phyloP scores from a whole-genome alignment of 2,888 invertebrate genomes.

The Nipponacmea schrenckii region DNA sequence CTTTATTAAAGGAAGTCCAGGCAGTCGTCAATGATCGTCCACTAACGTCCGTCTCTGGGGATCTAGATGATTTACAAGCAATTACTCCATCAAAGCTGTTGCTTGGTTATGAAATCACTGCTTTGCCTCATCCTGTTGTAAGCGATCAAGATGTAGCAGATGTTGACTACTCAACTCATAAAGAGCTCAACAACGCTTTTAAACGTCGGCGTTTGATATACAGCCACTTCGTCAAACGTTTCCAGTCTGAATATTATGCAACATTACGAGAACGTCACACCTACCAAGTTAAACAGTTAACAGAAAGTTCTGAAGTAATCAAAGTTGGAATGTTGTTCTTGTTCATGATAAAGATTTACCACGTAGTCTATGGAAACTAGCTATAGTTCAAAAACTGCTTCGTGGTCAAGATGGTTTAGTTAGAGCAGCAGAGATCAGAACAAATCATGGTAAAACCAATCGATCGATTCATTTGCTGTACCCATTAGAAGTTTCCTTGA shows the following conservation, averaged over 20 bases:
- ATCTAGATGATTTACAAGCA: neutral
- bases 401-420: neutral
- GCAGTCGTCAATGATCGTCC: neutral
- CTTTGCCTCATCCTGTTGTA: too few relatives aligned
- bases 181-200: neutral
- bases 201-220: neutral
- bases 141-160: neutral
- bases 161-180: neutral
- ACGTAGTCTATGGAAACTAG: neutral
- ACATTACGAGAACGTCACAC: neutral
- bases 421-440: too few relatives aligned
- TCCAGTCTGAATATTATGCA: neutral
- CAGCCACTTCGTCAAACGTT: neutral
- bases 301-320: neutral
- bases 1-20: neutral
- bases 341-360: neutral
- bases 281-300: neutral
- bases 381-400: neutral
- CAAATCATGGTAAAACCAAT: too few relatives aligned
- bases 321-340: neutral
- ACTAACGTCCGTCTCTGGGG: neutral
- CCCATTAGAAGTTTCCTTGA: too few relatives aligned
- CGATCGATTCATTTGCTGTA: too few relatives aligned
- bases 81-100: neutral
- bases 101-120: neutral